These are phyloP conservation scores for Stictonetta naevosa DNA, from an alignment of 2,113 vertebrate species.

Conservation along the genomic window DNA sequence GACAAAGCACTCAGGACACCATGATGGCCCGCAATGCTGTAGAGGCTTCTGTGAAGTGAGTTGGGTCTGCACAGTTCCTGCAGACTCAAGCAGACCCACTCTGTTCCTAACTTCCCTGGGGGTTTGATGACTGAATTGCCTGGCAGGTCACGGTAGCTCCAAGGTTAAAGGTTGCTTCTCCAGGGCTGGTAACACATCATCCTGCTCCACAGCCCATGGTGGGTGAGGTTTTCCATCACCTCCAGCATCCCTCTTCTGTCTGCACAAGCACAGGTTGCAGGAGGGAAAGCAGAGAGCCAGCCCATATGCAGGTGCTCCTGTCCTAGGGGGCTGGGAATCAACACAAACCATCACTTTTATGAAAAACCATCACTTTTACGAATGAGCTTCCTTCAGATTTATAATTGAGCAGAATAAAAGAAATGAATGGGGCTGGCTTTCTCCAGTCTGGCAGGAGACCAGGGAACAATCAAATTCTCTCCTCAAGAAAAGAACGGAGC, in stretches of 20 bases:
- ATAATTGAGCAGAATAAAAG: neutral
- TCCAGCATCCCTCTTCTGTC: neutral
- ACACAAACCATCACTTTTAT: no score
- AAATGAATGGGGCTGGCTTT: neutral
- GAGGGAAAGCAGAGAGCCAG: neutral
- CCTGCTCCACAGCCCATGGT: neutral
- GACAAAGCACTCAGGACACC: neutral
- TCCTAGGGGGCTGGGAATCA: neutral
- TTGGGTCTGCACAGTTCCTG: neutral
- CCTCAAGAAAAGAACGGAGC: neutral
- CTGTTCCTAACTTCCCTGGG: neutral
- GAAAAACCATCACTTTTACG: neutral
- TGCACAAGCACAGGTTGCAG: no score
- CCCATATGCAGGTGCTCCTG: neutral
- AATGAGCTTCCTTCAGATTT: neutral
- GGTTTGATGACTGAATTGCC: no score
- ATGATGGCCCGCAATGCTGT: neutral
- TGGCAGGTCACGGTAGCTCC: neutral
- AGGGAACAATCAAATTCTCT: neutral
- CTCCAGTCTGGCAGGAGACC: neutral
- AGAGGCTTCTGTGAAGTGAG: accelerated
- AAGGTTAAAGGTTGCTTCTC: neutral
- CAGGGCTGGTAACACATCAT: accelerated
- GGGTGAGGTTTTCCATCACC: neutral
- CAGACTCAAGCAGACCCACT: no score